Conservation (phyloP, 35 echinoderm and acorn worm genomes). For the Strongylocentrotus purpuratus region DNA sequence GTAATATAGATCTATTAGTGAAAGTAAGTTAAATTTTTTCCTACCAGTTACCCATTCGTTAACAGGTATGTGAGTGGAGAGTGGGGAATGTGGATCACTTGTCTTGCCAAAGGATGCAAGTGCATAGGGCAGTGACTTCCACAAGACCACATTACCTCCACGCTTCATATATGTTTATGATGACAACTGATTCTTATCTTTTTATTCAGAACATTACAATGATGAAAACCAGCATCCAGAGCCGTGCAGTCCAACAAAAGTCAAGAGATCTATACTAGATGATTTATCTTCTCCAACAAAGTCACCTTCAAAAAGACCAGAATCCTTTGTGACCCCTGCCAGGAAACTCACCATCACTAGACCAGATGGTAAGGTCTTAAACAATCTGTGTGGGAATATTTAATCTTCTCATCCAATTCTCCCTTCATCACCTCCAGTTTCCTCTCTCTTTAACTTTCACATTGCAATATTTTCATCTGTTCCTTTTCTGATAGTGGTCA, state of each 20-base stretch:
- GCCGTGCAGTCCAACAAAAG: slow-evolving; percentile 22
- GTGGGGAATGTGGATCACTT: no score
- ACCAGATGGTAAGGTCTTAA: neutral
- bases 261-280: neutral
- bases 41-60: no score
- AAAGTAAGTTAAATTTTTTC: no score
- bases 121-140: no score
- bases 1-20: no score
- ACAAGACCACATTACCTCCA: no score
- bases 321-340: neutral
- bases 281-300: neutral
- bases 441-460: neutral
- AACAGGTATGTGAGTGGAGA: no score
- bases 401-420: neutral
- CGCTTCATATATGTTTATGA: no score
- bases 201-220: neutral
- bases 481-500: no score
- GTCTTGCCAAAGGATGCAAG: no score
- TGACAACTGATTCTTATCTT: neutral
- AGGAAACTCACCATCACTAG: neutral
- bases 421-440: neutral
- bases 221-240: slow-evolving; percentile 30
- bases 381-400: neutral
- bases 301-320: neutral
- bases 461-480: no score